phyloP scores from a whole-genome alignment of 2,797 vertebrate genomes.

The Phrynocephalus guinanensis region DNA sequence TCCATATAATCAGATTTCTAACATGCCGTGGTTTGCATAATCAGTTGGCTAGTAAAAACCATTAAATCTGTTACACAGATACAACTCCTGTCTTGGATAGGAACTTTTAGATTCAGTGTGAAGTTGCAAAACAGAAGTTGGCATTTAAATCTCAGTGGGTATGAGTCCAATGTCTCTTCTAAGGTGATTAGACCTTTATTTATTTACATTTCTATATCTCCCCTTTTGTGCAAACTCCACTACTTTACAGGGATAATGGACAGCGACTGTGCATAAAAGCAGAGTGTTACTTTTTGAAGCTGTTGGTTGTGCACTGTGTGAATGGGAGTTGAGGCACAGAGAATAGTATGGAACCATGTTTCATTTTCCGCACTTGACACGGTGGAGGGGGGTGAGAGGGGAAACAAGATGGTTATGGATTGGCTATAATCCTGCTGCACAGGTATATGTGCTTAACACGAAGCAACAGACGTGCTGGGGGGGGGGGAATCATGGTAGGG shows the following conservation, averaged over 20 bases:
- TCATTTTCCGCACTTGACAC: background rate
- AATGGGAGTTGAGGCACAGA: conserved; percentile 10
- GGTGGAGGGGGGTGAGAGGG: fast-evolving
- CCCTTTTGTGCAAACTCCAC: no score
- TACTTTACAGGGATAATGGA: conserved; percentile 27
- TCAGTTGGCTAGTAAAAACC: background rate
- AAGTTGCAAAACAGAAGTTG: fast-evolving
- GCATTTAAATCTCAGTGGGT: fast-evolving
- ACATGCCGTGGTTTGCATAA: background rate
- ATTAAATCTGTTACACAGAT: fast-evolving
- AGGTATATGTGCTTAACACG: no score
- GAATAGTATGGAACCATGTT: background rate
- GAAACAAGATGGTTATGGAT: fast-evolving
- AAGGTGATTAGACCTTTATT: conserved; percentile 23
- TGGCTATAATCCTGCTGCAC: no score
- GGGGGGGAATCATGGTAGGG: no score
- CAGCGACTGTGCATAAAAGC: conserved; percentile 9
- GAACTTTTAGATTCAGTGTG: fast-evolving
- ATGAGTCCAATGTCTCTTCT: fast-evolving
- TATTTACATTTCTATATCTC: no score
- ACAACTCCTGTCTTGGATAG: fast-evolving
- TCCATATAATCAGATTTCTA: background rate
- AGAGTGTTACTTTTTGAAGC: conserved; percentile 14
- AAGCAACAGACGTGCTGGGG: no score
- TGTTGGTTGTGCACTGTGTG: conserved; percentile 26